Percentiles rank a stretch among this genome's conserved stretches.
Conservation (phyloP, 2,888 invertebrate genomes). For the Epistrophe eligans region DNA sequence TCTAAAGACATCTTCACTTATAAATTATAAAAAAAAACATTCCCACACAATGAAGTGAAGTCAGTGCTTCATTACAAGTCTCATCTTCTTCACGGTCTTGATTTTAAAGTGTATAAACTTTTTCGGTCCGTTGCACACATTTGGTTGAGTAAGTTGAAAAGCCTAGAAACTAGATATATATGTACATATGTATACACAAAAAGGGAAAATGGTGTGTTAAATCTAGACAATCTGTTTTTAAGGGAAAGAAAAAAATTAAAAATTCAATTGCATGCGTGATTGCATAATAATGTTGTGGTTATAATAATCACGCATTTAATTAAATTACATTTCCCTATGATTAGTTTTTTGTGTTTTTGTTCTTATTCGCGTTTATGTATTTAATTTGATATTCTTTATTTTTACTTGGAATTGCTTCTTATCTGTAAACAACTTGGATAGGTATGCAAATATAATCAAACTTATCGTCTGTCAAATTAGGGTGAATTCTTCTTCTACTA, state of each 20-base stretch:
- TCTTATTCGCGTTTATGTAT: too few relatives aligned
- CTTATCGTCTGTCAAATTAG: not conserved
- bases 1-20: constrained; percentile 27
- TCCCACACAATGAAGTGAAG: constrained; percentile 42
- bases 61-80: constrained; percentile 22
- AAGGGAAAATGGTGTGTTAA: not conserved
- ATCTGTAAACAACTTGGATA: not conserved
- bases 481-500: not conserved
- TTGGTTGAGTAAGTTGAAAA: constrained; percentile 4
- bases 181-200: too few relatives aligned
- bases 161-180: not conserved
- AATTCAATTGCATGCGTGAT: constrained; percentile 28
- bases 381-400: not conserved
- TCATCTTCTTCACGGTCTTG: constrained; percentile 68
- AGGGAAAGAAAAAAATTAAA: not conserved
- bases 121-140: constrained; percentile 44
- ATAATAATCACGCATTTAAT: constrained; percentile 16
- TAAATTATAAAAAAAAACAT: not conserved
- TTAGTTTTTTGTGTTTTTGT: not conserved
- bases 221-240: not conserved
- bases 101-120: constrained; percentile 57
- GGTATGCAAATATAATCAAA: not conserved
- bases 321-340: not conserved
- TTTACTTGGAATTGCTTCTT: not conserved
- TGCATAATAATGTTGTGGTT: constrained; percentile 1